Conservation (phyloP, 2,113 vertebrate species). For the Pipra filicauda region DNA sequence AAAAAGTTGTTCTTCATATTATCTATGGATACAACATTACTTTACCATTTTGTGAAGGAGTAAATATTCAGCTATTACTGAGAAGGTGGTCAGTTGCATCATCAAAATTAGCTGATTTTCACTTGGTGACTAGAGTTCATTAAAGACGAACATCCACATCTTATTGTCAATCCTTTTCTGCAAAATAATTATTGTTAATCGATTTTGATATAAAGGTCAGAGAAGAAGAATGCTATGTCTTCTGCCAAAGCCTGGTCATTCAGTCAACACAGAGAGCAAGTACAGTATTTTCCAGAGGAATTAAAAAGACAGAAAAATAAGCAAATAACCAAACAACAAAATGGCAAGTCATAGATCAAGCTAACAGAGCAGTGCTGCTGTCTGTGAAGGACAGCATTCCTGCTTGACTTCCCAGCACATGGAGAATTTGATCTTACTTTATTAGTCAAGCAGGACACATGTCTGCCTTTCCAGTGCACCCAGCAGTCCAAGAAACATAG, state of each 20-base stretch:
- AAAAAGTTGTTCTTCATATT: background rate
- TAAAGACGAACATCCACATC: slow-evolving; percentile 17
- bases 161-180: slow-evolving; percentile 43
- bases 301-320: slow-evolving; percentile 40
- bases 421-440: background rate
- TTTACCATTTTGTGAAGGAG: background rate
- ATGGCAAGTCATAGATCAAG: slow-evolving; percentile 33
- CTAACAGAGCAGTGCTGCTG: background rate
- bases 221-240: slow-evolving; percentile 19
- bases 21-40: background rate
- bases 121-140: background rate
- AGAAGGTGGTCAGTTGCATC: background rate
- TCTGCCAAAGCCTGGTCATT: background rate
- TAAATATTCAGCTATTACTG: background rate
- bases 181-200: slow-evolving; percentile 49
- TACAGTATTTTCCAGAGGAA: slow-evolving; percentile 28
- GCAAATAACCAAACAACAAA: slow-evolving; percentile 1
- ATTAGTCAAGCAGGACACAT: slow-evolving; percentile 4
- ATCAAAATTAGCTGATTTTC: background rate
- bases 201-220: slow-evolving; percentile 56
- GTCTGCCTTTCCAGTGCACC: background rate
- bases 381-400: background rate
- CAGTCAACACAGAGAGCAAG: background rate
- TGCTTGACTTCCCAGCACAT: background rate
- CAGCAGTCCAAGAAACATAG: background rate